A percentile compares a stretch with the other conserved stretches of the same genome.
These are phyloP conservation scores for Prietella phreatophila DNA, from an alignment of 2,113 vertebrate genomes.

Conservation along the genomic window DNA sequence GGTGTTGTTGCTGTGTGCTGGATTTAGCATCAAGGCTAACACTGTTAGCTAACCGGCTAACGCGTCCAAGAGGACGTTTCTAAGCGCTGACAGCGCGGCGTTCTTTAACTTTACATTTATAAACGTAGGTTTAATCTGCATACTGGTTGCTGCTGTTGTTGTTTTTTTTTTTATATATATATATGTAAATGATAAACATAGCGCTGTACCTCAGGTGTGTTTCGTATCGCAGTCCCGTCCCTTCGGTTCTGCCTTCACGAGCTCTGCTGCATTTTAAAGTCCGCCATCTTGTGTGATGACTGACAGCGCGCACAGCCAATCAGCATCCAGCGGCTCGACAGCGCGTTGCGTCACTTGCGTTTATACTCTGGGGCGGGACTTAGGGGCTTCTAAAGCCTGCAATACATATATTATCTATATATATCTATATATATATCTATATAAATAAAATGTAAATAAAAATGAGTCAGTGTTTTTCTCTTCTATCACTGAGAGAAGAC, in stretches of 20 bases:
- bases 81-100: conserved; percentile 11
- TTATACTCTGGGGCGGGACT: conserved; percentile 18
- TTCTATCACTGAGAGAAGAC: no score
- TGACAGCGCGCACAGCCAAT: conserved; percentile 60
- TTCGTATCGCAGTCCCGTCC: conserved; percentile 60
- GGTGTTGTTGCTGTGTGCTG: conserved; percentile 28
- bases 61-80: neutral
- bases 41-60: conserved; percentile 20
- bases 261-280: conserved; percentile 64
- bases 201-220: conserved; percentile 63
- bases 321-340: conserved; percentile 53
- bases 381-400: neutral
- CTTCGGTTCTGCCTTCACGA: conserved; percentile 56
- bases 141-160: no score
- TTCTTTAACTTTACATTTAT: neutral
- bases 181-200: neutral
- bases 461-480: no score
- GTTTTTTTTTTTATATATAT: no score
- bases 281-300: conserved; percentile 68
- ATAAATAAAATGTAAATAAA: no score
- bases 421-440: no score
- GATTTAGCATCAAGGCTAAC: neutral
- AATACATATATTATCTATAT: neutral
- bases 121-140: no score
- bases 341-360: conserved; percentile 43